Base-by-base conservation (phyloP, 35 echinoderm and acorn worm species). In the Amphiura filiformis region DNA sequence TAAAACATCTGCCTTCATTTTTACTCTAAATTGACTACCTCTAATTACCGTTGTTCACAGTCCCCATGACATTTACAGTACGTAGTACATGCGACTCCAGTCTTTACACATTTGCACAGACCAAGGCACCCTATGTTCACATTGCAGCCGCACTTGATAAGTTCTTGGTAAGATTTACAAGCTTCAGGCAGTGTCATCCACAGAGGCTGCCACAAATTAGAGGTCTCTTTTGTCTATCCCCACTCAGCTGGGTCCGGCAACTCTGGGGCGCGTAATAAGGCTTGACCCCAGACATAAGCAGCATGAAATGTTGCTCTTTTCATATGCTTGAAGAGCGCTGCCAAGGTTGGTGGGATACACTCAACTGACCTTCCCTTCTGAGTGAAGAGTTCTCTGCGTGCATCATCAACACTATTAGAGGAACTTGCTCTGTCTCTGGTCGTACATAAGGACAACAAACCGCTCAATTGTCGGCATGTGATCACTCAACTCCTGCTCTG, bases 261-360 rank as follows among this genome's bases (percentile, higher is more conserved):
- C 32, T 82, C 39, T 38, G 78, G 78, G 44, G 14, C 18, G 20
- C 17, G 30, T 28, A 36, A 1, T 41, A 32, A 4, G 1, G 47
- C 39, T 17, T 82, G 42, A 13, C 77, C 49, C 79, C 87, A 80
- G 36, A 47, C 36, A 65, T 32, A 31, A 2, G 17, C 78, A 65
- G 70, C 76, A 39, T 89, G 87, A 41, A 65, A 89, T 0, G 26
- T 31, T 26, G 87, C 87, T 36, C 78, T n/a, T 35, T 80, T 89
- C n/a, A 40, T 20, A 81, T 89, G 87, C 37, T 89, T 39, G 17
- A 64, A 11, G 15, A 89, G 49, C 9, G 87, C 78, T 31, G 37
- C 78, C 9, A 32, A 18, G 38, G 87, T 82, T 81, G 87, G 87
- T 61, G 49, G 87, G 65, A 82, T 81, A 12, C 4, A n/a, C 4